phyloP scores from a whole-genome alignment of 1,140 invertebrate species.

The Lasioglossum albipes region DNA sequence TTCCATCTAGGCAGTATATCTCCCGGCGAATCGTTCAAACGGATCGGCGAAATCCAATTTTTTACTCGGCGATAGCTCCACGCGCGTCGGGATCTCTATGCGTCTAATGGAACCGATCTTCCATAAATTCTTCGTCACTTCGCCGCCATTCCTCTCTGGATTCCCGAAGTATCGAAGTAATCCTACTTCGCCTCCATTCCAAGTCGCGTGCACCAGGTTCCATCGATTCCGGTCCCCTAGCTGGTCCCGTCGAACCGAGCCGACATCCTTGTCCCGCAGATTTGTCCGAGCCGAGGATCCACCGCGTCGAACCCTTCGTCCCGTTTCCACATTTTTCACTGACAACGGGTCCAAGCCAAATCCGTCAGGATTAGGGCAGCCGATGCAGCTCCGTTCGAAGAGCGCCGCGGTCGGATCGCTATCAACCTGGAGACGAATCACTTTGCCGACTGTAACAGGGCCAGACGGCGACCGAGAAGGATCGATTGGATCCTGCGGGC shows the following conservation, averaged over 20 bases:
- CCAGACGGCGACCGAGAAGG: background rate
- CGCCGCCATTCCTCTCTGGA: conserved; percentile 17
- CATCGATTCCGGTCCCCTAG: conserved; percentile 24
- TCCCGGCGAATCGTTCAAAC: background rate
- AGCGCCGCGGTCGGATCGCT: background rate
- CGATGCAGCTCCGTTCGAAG: no score
- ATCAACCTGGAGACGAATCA: background rate
- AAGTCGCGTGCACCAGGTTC: conserved; percentile 19
- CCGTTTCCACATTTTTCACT: conserved; percentile 36
- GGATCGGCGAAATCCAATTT: conserved; percentile 6
- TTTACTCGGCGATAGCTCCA: background rate
- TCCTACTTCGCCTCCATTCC: conserved; percentile 22
- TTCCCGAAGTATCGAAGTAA: conserved; percentile 10
- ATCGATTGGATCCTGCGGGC: background rate
- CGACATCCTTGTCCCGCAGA: background rate
- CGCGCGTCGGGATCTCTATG: background rate
- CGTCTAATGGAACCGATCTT: conserved; percentile 5
- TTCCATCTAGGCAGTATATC: background rate
- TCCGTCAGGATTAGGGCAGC: conserved; percentile 24
- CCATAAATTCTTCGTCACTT: conserved; percentile 30
- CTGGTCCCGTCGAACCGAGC: background rate
- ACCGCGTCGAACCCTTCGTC: background rate
- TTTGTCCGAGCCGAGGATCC: background rate
- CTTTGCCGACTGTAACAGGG: background rate
- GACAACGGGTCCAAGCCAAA: background rate